Evolutionary conservation across 2,113 vertebrate species (phyloP).

Genomic region (Xenopus borealis): DNA sequence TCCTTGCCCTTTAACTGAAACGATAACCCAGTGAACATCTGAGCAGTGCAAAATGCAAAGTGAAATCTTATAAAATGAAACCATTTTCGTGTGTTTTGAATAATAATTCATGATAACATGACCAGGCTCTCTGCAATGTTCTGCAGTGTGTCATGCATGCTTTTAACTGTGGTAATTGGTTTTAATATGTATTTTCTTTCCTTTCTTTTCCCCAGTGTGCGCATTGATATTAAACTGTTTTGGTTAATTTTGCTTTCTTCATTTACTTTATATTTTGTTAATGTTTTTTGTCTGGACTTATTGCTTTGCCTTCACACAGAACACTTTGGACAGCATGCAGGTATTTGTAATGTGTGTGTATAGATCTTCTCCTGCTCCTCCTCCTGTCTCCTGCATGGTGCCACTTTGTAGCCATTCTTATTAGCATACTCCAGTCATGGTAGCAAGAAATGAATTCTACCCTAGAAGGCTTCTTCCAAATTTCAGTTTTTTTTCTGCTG

Average conservation of each 20-base stretch:
- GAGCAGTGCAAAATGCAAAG: background rate
- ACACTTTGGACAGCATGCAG: slow-evolving; percentile 99
- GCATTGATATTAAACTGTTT: slow-evolving; percentile 53
- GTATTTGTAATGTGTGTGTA: slow-evolving; percentile 66
- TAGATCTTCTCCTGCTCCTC: slow-evolving; percentile 1
- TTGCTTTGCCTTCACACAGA: slow-evolving; percentile 81
- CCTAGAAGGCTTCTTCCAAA: no score
- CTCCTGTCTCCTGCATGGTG: slow-evolving; percentile 39
- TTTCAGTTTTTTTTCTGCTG: no score
- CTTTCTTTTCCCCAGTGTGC: slow-evolving; percentile 52
- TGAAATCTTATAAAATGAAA: background rate
- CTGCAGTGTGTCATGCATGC: slow-evolving; percentile 43
- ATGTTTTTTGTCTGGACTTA: slow-evolving; percentile 71
- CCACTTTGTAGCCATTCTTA: slow-evolving; percentile 32
- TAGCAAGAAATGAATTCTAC: no score
- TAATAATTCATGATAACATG: slow-evolving; percentile 8
- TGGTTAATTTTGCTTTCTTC: slow-evolving; percentile 65
- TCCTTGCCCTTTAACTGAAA: no score
- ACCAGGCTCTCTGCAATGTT: slow-evolving; percentile 3
- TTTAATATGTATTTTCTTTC: slow-evolving; percentile 31
- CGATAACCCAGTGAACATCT: background rate
- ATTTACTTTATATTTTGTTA: slow-evolving; percentile 61
- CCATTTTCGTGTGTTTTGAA: background rate
- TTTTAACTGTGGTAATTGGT: background rate
- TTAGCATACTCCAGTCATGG: slow-evolving; percentile 49